These are phyloP conservation scores for Watsonalla binaria DNA, from an alignment of 2,888 invertebrate species.

Conservation along the genomic window DNA sequence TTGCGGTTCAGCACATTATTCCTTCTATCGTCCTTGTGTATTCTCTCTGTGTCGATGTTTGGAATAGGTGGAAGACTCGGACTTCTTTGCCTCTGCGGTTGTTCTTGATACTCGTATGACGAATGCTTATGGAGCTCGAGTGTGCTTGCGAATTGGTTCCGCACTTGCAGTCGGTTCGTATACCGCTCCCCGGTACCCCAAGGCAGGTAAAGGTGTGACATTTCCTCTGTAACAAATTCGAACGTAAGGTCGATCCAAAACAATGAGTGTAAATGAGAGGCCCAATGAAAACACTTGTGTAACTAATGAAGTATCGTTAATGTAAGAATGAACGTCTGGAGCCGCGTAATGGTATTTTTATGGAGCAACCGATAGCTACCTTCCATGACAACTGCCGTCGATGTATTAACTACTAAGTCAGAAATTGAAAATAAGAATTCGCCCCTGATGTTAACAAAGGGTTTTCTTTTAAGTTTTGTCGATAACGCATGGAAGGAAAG, in stretches of 20 bases:
- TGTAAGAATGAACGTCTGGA: not conserved
- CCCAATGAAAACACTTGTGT: not conserved
- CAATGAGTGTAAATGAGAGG: not conserved
- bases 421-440: conserved; percentile 48
- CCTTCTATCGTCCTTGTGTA: conserved; percentile 51
- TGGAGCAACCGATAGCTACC: conserved; percentile 35
- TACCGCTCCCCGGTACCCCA: conserved; percentile 82
- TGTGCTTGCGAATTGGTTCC: conserved; percentile 71
- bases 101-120: conserved; percentile 65
- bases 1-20: conserved; percentile 54
- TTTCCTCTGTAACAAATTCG: conserved; percentile 82
- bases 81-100: conserved; percentile 75
- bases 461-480: conserved; percentile 63
- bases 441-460: conserved; percentile 54
- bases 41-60: conserved; percentile 51
- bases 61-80: conserved; percentile 85
- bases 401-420: conserved; percentile 49
- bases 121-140: conserved; percentile 66
- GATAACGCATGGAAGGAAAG: conserved; percentile 52
- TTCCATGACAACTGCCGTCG: conserved; percentile 53
- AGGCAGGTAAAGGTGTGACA: conserved; percentile 86
- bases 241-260: not conserved
- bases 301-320: conserved; percentile 5
- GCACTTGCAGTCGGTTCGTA: conserved; percentile 59
- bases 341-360: conserved; percentile 11